Conservation (phyloP, 2,113 vertebrate species). For the Prolemur simus region DNA sequence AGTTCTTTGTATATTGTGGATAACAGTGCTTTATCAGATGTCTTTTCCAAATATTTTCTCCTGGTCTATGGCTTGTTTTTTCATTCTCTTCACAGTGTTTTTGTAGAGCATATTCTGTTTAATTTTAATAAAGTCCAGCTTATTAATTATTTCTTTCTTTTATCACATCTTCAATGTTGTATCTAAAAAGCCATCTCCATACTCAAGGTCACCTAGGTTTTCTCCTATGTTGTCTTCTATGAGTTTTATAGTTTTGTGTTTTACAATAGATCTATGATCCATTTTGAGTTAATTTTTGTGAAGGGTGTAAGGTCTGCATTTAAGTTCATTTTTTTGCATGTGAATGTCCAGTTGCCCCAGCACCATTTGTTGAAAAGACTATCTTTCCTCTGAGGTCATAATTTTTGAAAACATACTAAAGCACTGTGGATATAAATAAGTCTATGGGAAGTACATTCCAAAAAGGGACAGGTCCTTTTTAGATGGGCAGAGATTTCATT, state of each 20-base stretch:
- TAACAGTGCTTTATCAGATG: neutral
- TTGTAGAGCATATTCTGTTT: neutral
- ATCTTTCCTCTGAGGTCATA: neutral
- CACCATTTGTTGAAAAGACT: neutral
- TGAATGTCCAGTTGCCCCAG: neutral
- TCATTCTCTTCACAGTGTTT: neutral
- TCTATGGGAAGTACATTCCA: slow-evolving; percentile 35
- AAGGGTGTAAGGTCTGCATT: neutral
- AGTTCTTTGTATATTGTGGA: neutral
- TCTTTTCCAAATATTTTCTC: slow-evolving; percentile 7
- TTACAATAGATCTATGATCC: neutral
- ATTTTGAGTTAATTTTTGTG: slow-evolving; percentile 39
- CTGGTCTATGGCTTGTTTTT: neutral
- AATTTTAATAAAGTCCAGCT: neutral
- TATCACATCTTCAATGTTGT: neutral
- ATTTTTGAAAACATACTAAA: slow-evolving; percentile 36
- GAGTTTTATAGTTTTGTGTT: neutral
- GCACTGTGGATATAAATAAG: neutral
- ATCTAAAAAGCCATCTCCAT: neutral
- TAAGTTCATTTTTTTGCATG: neutral
- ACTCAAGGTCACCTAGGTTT: neutral
- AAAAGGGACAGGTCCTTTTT: neutral
- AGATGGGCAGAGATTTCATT: slow-evolving; percentile 8
- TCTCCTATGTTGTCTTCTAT: neutral
- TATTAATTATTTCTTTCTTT: neutral